Base-by-base conservation (phyloP, 2,888 invertebrate genomes). In the Agriotes lineatus region DNA sequence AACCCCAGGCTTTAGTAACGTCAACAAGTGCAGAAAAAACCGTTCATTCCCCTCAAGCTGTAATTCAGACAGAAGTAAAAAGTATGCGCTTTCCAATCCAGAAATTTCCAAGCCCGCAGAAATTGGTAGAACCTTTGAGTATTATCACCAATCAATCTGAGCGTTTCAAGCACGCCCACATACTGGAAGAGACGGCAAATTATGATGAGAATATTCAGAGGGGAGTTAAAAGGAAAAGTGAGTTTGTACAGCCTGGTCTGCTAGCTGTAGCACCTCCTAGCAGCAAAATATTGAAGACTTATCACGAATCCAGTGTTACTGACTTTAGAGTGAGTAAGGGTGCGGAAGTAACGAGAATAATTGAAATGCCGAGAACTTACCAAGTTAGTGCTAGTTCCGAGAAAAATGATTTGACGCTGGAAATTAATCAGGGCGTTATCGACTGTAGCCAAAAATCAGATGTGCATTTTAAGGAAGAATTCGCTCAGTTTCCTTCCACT, bases 71-170 rank as follows among this genome's bases (percentile, higher is more conserved):
- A 10, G 82, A 82, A 73, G 75, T 83, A 10, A 82, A 82, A 74
- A 77, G 72, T 16, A 75, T 83, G 16, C 81, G 79, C 50, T 84
- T 78, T 73, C 83, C 84, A 0, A 83, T 83, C 60, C 78, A 80
- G 30, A 78, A 74, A 59, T 73, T 73, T 16, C 2, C 42, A 1
- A 78, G 76, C 18, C 75, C 76, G 0, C 79, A 74, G 65, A 82
- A 81, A 70, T 10, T 74, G 12, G 73, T 70, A 0, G 84, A 84
- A 74, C 82, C 83, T 0, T 71, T 84, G 4, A 82, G 81, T 63
- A 78, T 83, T 18, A 84, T 84, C 45, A 84, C 84, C 6, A 84
- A 84, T 71, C 81, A 81, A 57, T 76, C 75, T 0, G 84, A 84
- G 67, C 73, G 84, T 2, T 82, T 77, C 69, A 81, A 79, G 62